Evolutionary conservation across 1,140 invertebrate genomes (phyloP).

Genomic region (Plectrocnemia conspersa): DNA sequence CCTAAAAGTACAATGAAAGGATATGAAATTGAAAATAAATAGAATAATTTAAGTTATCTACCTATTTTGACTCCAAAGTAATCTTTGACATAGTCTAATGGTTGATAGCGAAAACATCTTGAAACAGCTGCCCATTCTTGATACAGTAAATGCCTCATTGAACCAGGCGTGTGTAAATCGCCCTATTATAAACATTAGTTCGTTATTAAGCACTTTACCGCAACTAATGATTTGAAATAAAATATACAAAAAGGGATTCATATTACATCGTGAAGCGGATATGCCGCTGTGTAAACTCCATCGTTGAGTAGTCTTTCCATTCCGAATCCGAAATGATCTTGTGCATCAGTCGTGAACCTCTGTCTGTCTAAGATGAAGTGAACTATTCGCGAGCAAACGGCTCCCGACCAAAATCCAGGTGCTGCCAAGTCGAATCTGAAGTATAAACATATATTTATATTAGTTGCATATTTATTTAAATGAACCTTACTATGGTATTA

Average conservation of each 20-base stretch:
- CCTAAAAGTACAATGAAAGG: conserved; percentile 16
- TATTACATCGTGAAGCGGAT: conserved; percentile 86
- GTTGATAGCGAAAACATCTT: conserved; percentile 81
- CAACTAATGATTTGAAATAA: too few species aligned
- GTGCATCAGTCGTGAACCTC: conserved; percentile 62
- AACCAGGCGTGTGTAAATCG: conserved; percentile 61
- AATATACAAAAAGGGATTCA: background rate
- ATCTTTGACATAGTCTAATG: conserved; percentile 79
- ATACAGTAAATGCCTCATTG: conserved; percentile 72
- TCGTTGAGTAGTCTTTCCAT: conserved; percentile 77
- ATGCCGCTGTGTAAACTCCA: conserved; percentile 75
- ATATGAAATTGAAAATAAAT: conserved; percentile 1
- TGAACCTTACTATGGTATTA: conserved; percentile 1
- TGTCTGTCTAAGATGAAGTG: conserved; percentile 90
- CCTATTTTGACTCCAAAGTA: conserved; percentile 97
- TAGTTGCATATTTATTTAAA: background rate
- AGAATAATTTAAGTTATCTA: conserved; percentile 41
- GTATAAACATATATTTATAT: conserved; percentile 10
- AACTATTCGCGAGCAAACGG: conserved; percentile 80
- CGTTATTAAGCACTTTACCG: too few species aligned
- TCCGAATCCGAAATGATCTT: conserved; percentile 74
- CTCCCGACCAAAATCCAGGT: conserved; percentile 79
- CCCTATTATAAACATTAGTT: conserved; percentile 53
- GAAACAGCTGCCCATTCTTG: conserved; percentile 80
- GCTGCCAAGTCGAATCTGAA: conserved; percentile 76